Evolutionary conservation across 2,888 invertebrate species (phyloP), one percentile per base, ranked within the genome.

Genomic region (Cerastis leucographa): DNA sequence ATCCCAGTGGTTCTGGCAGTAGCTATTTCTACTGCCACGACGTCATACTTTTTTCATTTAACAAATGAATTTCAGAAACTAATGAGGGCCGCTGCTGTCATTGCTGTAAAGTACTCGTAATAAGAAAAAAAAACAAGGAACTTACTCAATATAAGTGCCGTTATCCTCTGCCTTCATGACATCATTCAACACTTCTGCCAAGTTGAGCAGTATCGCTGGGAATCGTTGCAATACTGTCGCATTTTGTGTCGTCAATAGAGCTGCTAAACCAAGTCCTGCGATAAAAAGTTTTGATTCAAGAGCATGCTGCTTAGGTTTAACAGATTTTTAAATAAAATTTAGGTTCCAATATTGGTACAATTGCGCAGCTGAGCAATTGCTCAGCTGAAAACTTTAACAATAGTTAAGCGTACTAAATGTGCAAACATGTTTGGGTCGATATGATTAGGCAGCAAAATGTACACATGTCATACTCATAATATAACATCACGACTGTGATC

Each of bases 131-230:
- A 29, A 40, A 2, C 35, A 35, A 54, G 14, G 42, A 65, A 82
- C 97, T 97, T 92, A 97, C 97, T 97, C 97, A 35, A 97, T 91
- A 88, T 96, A 96, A 56, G 94, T 93, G n/a, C 97, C 98, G 82
- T 94, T 96, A 59, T 98, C 97, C 87, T 98, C 98, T 42, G 97
- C 97, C 90, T 97, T 97, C 94, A 98, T 98, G 66, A 99, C 97
- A 91, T 99, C 99, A 91, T 98, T 98, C 65, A 99, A 95, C 1
- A 98, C 97, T 94, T 98, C 98, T 2, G 98, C 97, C 79, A 99
- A 97, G 88, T 98, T 98, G 62, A 98, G 95, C 89, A 99, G 96
- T 65, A 99, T 98, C 44, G 97, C 97, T 49, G 98, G 97, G 92
- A 99, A 98, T 85, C 98, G 97, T 88, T 98, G 97, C 76, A 98